A percentile compares a stretch with the other conserved stretches of the same genome.
Evolutionary conservation across 2,797 vertebrate genomes (phyloP).

Genomic region (Hyperoplus immaculatus): DNA sequence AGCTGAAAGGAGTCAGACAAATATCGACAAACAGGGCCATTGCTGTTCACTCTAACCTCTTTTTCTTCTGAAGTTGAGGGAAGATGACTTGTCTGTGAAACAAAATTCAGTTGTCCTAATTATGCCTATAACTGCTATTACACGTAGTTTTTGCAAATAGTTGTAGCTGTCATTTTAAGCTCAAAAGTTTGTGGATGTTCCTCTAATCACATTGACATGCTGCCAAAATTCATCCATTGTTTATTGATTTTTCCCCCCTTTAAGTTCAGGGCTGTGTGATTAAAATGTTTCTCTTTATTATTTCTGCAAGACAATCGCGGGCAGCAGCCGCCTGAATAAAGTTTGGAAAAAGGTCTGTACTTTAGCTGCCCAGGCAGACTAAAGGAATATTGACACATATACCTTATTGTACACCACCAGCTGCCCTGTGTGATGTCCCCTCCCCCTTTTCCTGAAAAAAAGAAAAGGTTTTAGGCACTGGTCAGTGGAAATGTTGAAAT

Average conservation of each 20-base stretch:
- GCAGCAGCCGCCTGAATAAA: constrained; percentile 93
- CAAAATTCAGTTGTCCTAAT: constrained; percentile 29
- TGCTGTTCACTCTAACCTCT: not conserved
- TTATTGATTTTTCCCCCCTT: constrained; percentile 6
- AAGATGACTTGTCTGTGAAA: constrained; percentile 11
- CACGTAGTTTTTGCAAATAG: constrained; percentile 19
- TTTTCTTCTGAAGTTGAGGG: constrained; percentile 1
- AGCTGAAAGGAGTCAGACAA: not conserved
- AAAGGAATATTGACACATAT: constrained; percentile 39
- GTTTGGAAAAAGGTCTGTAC: constrained; percentile 99
- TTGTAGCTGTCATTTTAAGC: constrained; percentile 27
- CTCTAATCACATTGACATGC: constrained; percentile 31
- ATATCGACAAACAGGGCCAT: not conserved
- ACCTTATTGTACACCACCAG: constrained; percentile 11
- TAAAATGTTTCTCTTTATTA: constrained; percentile 79
- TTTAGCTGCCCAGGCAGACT: constrained; percentile 56
- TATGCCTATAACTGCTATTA: constrained; percentile 24
- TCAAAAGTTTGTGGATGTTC: constrained; percentile 9
- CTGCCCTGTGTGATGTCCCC: constrained; percentile 40
- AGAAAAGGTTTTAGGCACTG: constrained; percentile 5
- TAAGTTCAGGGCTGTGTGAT: constrained; percentile 45
- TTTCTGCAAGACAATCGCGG: constrained; percentile 88
- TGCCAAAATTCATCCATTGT: constrained; percentile 3
- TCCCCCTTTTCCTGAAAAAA: constrained; percentile 33
- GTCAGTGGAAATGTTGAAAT: constrained; percentile 36